Percentiles rank a stretch among this genome's conserved stretches.
Evolutionary conservation across 1,140 invertebrate genomes (phyloP).

Genomic region (Sminthurides bifidus): DNA sequence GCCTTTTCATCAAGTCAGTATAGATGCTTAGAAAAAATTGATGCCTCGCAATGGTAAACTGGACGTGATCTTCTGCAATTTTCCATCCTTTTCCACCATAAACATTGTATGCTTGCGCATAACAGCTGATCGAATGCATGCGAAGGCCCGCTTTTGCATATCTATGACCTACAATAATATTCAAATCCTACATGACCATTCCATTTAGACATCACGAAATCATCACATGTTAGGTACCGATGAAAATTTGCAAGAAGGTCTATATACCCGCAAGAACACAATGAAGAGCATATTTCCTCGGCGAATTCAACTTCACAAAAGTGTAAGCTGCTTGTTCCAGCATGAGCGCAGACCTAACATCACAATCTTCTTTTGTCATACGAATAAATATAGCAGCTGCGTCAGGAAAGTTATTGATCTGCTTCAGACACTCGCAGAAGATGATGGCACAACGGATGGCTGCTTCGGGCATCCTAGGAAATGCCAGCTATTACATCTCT

Average conservation of each 20-base stretch:
- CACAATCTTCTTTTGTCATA: slow-evolving; percentile 89
- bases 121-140: slow-evolving; percentile 79
- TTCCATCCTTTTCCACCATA: slow-evolving; percentile 73
- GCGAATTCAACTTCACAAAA: slow-evolving; percentile 58
- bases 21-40: slow-evolving; percentile 62
- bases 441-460: slow-evolving; percentile 26
- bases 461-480: slow-evolving; percentile 25
- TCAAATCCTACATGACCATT: neutral
- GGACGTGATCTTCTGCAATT: slow-evolving; percentile 86
- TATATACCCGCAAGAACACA: slow-evolving; percentile 76
- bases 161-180: slow-evolving; percentile 18
- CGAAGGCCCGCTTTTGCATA: slow-evolving; percentile 74
- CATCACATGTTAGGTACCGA: neutral
- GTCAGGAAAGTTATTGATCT: slow-evolving; percentile 54
- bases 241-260: neutral
- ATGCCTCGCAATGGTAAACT: slow-evolving; percentile 81
- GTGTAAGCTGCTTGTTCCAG: slow-evolving; percentile 92
- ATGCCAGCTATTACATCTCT: too few relatives aligned
- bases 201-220: neutral
- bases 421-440: slow-evolving; percentile 21
- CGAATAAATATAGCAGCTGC: slow-evolving; percentile 85
- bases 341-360: slow-evolving; percentile 76
- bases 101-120: slow-evolving; percentile 80
- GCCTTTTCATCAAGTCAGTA: slow-evolving; percentile 58
- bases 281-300: slow-evolving; percentile 93